Evolutionary conservation across 1,140 invertebrate species (phyloP), one percentile per base, ranked within the genome.

Genomic region (Drosophila baimaii): DNA sequence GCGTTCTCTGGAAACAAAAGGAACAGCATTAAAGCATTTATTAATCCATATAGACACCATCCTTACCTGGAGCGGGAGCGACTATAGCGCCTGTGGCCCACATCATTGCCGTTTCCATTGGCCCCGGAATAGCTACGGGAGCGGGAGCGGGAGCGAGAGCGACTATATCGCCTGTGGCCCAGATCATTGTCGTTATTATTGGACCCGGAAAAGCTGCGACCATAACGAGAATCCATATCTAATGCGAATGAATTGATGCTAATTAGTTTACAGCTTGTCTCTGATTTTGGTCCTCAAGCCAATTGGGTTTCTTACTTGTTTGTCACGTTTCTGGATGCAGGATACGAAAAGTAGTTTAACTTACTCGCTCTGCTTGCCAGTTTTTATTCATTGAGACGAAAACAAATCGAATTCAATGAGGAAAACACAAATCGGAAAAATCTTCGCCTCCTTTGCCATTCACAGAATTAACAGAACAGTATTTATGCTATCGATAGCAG

Each of bases 71-170:
- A 89, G 6, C 85, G 69, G 13, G 84, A 89, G 6, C 84, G 84
- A 41, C 80, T 90, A 19, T 79, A 81, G 19, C 77, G 80, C 47
- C 65, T 77, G 19, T 85, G 61, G 52, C 68, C 57, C 59, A 23
- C 39, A 31, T 64, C 58, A 7, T 46, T 56, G 12, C 71, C 70
- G 9, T 55, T 54, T 10, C 76, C 75, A 12, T 47, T 63, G 19
- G 74, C 75, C 5, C 83, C 79, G n/a, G 82, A 86, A 65, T 75
- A 85, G 23, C 72, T 65, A 35, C 84, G 77, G 13, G 84, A 89
- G 27, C 84, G 80, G 10, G 84, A 89, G 6, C 85, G 69, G 13
- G 84, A 89, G 27, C 84, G 80, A n/a, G 84, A 89, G 6, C 84
- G 84, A 41, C 80, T 90, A 19, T 79, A 81, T 23, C 77, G 80